Conservation (phyloP, 2,888 invertebrate species). For the Tuberolachnus salignus region DNA sequence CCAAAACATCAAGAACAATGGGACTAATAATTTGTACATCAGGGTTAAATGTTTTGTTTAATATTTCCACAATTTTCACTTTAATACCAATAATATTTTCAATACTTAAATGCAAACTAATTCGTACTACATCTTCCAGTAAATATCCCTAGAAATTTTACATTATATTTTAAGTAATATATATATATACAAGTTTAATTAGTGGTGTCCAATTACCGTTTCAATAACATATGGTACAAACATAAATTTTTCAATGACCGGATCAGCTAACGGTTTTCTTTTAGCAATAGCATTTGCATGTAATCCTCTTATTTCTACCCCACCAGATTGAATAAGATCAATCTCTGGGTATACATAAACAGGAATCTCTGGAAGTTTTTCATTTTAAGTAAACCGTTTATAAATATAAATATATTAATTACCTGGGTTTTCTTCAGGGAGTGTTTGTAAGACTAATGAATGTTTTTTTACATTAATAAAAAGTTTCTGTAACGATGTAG, state of each 20-base stretch:
- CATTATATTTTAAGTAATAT: conserved; percentile 7
- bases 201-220: conserved; percentile 39
- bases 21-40: conserved; percentile 67
- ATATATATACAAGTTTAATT: not conserved
- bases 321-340: conserved; percentile 70
- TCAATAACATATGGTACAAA: conserved; percentile 70
- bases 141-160: conserved; percentile 58
- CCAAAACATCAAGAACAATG: conserved; percentile 68
- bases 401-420: not conserved
- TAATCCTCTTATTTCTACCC: conserved; percentile 78
- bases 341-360: conserved; percentile 63
- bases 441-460: conserved; percentile 63
- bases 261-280: conserved; percentile 72
- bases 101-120: conserved; percentile 72
- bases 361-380: conserved; percentile 62
- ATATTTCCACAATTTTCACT: conserved; percentile 68
- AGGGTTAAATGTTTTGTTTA: conserved; percentile 66
- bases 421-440: conserved; percentile 59
- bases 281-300: conserved; percentile 77
- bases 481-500: conserved; percentile 75
- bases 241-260: conserved; percentile 76
- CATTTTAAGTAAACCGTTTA: not conserved
- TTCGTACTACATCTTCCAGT: conserved; percentile 67
- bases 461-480: conserved; percentile 73
- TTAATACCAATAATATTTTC: conserved; percentile 74